Evolutionary conservation across 2,888 invertebrate genomes (phyloP), one percentile per base, ranked within the genome.

Genomic region (Synanthedon andrenaeformis): DNA sequence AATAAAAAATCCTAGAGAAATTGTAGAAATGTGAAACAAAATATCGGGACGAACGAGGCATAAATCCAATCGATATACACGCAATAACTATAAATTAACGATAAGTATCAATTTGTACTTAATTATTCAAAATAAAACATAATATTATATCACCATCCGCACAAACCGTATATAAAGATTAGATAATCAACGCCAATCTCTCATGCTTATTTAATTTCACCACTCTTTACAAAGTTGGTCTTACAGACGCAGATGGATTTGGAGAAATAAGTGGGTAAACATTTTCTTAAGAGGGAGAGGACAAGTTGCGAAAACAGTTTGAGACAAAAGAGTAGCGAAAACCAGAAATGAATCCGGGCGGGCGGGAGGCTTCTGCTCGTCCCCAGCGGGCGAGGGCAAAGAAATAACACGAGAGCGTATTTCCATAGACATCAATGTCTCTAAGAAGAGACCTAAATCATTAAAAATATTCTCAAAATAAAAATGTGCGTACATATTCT

Each of bases 281-380:
- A 68, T 68, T 71, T 66, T 65, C 65, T 66, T 62, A 59, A 52
- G 70, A 75, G 68, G 64, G 73, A 74, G 72, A 75, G 67, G 70
- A 79, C 75, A 80, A 82, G 76, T 81, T 75, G 70, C 75, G 71
- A 76, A 80, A 81, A 80, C 80, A 76, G 79, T 82, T 81, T 77
- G 79, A 83, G 83, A 82, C 80, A 83, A 84, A 84, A 84, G 83
- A 82, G 80, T 75, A 83, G 76, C 79, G 82, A 83, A 79, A 81
- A 82, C 79, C 81, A 83, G 83, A 81, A 84, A 82, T 83, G 84
- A 84, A 82, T 82, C 78, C 75, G 80, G 76, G 75, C 75, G 79
- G 82, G 79, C 68, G 78, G 66, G 59, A 66, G 72, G 61, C 69
- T 64, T 73, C 67, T 76, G 74, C 73, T 77, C 76, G 72, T 63